Conservation (phyloP, 2,113 vertebrate genomes). For the Turnix velox region DNA sequence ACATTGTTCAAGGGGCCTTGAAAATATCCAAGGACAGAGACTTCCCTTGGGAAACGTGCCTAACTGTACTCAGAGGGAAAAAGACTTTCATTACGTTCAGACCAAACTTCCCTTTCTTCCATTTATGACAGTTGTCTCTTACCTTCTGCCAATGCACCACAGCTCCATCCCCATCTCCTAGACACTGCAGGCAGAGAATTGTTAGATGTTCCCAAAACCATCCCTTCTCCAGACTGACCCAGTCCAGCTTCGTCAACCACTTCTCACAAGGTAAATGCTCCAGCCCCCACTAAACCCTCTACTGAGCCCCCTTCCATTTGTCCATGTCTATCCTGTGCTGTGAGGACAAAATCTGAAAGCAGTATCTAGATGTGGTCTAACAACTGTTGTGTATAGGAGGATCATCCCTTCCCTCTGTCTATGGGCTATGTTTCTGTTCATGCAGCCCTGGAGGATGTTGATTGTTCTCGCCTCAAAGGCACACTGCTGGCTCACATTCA, state of each 20-base stretch:
- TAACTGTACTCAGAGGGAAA: neutral
- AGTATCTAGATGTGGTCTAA: neutral
- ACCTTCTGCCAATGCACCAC: neutral
- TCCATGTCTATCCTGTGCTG: neutral
- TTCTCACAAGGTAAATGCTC: neutral
- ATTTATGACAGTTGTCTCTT: neutral
- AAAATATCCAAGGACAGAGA: neutral
- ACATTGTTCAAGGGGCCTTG: neutral
- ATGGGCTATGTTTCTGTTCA: neutral
- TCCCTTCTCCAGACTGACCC: neutral
- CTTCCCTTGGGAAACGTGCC: neutral
- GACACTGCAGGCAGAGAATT: neutral
- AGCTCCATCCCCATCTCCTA: neutral
- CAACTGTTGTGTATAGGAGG: neutral
- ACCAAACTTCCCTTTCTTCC: neutral
- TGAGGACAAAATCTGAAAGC: neutral
- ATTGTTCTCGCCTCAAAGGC: neutral
- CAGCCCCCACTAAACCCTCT: neutral
- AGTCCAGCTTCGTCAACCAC: neutral
- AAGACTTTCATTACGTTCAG: neutral
- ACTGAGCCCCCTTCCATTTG: neutral
- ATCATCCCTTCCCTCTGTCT: neutral
- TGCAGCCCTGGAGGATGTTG: neutral
- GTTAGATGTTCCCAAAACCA: neutral
- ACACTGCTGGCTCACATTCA: neutral